A percentile compares a stretch with the other conserved stretches of the same genome.
These are phyloP conservation scores for Drosophila teissieri DNA, from an alignment of 1,140 invertebrate species.

Conservation along the genomic window DNA sequence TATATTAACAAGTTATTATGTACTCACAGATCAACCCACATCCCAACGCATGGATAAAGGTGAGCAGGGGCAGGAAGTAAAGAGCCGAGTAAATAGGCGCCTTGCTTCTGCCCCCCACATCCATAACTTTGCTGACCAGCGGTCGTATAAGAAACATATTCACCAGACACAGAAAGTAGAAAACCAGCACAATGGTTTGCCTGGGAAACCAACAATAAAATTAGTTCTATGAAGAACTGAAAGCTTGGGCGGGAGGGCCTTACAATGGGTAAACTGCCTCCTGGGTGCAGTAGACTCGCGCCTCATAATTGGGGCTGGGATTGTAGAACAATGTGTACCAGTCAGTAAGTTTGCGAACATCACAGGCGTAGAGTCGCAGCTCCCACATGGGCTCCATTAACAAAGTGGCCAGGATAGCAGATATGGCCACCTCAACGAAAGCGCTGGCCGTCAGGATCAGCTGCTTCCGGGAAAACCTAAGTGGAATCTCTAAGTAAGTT, in stretches of 20 bases:
- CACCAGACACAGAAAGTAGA: conserved; percentile 93
- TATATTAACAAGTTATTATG: neutral
- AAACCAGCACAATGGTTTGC: conserved; percentile 97
- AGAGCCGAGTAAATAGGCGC: conserved; percentile 92
- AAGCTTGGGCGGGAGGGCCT: conserved; percentile 59
- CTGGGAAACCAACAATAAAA: conserved; percentile 86
- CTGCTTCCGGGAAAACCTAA: conserved; percentile 89
- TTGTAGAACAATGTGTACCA: conserved; percentile 98
- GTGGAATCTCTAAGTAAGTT: neutral
- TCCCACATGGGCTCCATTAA: conserved; percentile 91
- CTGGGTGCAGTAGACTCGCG: conserved; percentile 96
- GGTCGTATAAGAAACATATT: conserved; percentile 89
- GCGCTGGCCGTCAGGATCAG: conserved; percentile 91
- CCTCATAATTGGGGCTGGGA: conserved; percentile 95
- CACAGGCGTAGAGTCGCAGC: conserved; percentile 91
- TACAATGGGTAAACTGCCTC: conserved; percentile 98
- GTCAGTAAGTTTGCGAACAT: conserved; percentile 91
- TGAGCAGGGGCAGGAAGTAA: conserved; percentile 96
- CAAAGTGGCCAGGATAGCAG: conserved; percentile 91
- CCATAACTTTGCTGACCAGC: conserved; percentile 58
- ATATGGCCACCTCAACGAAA: conserved; percentile 90
- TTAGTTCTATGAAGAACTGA: neutral
- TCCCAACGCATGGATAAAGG: conserved; percentile 94
- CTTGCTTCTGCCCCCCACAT: conserved; percentile 77
- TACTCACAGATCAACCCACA: conserved; percentile 92